Base-by-base conservation (phyloP, 2,797 vertebrate genomes). In the Todus mexicanus region DNA sequence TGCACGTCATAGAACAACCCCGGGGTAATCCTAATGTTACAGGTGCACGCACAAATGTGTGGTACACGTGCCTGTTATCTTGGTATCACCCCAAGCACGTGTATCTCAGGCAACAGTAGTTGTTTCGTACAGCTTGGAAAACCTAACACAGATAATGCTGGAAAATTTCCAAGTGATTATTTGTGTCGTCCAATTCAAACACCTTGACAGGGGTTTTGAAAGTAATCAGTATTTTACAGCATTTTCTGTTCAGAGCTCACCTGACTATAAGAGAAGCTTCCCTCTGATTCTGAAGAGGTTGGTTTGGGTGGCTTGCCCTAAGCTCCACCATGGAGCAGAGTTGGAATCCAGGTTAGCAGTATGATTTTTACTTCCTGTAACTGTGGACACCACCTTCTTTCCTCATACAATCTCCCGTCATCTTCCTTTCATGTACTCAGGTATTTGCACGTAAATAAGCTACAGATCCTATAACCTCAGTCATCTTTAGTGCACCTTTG, bases 391-490 rank as follows among this genome's bases (percentile, higher is more conserved):
- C 15, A 63, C 51, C 27, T 33, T 47, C 79, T 70, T 71, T 23
- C 23, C 45, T 74, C 20, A 40, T 64, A 17, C 0, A 3, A 12
- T 70, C 17, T 56, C 16, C 12, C 45, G 15, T 37, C 9, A 0
- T 4, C 60, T 88, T 66, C 29, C 14, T 79, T 86, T 70, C 33
- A 43, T 11, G 6, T 64, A 14, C 20, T 66, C 20, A 22, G 37
- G 5, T 81, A 31, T 42, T 63, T 50, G 17, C 38, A 57, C 54
- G 47, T 31, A 57, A 38, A 73, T 31, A 69, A 80, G 81, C 11
- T 63, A n/a, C 35, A 81, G n/a, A 22, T 82, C 40, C 31, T 56
- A 1, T 38, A 57, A 35, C 35, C 37, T 89, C 23, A 14, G 10
- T 50, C 11, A 17, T 45, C 42, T 64, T 64, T n/a, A 43, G 18